Evolutionary conservation across 2,113 vertebrate genomes (phyloP).

Genomic region (Canis aureus): DNA sequence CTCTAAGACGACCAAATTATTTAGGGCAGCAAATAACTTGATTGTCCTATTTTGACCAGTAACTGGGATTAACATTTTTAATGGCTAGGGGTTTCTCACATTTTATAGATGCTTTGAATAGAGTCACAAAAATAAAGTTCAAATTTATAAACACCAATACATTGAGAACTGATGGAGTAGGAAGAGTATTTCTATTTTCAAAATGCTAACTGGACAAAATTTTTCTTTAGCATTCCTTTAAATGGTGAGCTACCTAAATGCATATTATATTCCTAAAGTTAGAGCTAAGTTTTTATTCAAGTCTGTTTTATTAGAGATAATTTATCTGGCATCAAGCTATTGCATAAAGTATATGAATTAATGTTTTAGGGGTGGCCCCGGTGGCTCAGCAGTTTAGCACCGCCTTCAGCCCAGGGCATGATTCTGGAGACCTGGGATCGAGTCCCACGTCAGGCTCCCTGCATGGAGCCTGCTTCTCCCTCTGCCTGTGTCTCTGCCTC

Average conservation of each 20-base stretch:
- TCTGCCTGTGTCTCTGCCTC: no score
- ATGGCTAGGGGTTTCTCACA: not conserved
- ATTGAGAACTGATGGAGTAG: not conserved
- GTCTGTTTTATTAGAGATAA: not conserved
- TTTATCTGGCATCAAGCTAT: not conserved
- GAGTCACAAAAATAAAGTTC: not conserved
- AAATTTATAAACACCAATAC: not conserved
- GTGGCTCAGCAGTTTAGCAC: no score
- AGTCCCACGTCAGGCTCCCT: no score
- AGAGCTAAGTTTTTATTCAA: not conserved
- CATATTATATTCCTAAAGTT: not conserved
- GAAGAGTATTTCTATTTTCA: not conserved
- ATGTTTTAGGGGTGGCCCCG: not conserved
- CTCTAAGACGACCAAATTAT: not conserved
- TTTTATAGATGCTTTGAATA: constrained; percentile 20
- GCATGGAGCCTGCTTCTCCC: not conserved
- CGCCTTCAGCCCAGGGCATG: no score
- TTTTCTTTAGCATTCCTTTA: not conserved
- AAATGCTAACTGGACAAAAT: not conserved
- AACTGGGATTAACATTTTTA: not conserved
- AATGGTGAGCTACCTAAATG: not conserved
- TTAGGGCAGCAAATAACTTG: not conserved
- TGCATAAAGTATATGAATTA: not conserved
- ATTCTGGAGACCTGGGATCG: no score
- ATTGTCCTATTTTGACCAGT: not conserved